Conservation (phyloP, 2,797 vertebrate genomes). For the Neopelma chrysocephalum region DNA sequence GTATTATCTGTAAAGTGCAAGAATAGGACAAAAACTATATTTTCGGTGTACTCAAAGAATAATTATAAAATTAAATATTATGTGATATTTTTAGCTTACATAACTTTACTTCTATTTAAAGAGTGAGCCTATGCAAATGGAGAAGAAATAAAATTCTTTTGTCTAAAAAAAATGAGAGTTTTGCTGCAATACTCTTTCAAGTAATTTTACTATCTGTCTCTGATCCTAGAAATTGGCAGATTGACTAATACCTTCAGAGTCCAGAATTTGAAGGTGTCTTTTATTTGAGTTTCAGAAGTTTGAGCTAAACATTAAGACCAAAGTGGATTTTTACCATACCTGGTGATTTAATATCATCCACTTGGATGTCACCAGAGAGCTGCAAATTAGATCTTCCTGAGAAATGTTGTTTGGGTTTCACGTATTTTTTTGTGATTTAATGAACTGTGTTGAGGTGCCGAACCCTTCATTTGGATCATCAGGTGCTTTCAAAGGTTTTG, state of each 20-base stretch:
- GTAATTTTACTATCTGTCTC: neutral
- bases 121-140: neutral
- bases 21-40: neutral
- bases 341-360: neutral
- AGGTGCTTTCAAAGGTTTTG: neutral
- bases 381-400: neutral
- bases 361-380: neutral
- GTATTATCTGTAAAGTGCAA: neutral
- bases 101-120: neutral
- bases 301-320: neutral
- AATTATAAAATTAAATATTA: neutral
- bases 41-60: neutral
- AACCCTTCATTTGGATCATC: neutral
- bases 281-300: constrained; percentile 4
- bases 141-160: neutral
- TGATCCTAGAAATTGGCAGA: neutral
- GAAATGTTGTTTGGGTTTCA: neutral
- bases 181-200: neutral
- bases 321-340: neutral
- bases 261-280: neutral
- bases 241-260: neutral
- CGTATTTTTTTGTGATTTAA: neutral
- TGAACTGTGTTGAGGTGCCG: neutral
- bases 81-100: neutral
- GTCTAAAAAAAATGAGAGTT: neutral